phyloP scores from a whole-genome alignment of 2,797 vertebrate genomes.

The Danio albolineatus region DNA sequence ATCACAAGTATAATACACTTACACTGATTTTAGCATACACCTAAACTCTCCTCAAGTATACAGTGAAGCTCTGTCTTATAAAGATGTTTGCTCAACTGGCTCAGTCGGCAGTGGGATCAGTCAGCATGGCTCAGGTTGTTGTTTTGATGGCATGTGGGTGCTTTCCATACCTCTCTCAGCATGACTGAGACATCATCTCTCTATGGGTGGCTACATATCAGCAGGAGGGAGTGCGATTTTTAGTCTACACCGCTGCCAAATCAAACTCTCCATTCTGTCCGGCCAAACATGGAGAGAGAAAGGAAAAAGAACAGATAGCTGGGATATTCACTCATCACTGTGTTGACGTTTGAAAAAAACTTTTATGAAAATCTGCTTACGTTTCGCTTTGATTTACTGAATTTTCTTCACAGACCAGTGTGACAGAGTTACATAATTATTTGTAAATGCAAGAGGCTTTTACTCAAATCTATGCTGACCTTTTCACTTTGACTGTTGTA shows the following conservation, averaged over 20 bases:
- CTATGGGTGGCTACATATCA: constrained; percentile 42
- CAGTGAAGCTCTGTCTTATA: too few species aligned
- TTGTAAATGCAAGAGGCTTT: neutral
- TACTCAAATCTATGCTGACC: neutral
- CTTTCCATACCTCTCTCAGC: constrained; percentile 22
- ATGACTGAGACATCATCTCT: constrained; percentile 29
- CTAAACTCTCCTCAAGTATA: too few species aligned
- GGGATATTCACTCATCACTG: constrained; percentile 8
- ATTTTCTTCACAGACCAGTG: constrained; percentile 19
- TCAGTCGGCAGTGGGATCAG: constrained; percentile 1
- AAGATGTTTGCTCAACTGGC: neutral
- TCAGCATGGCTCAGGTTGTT: neutral
- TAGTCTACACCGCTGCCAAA: constrained; percentile 15
- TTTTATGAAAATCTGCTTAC: constrained; percentile 49
- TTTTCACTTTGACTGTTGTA: neutral
- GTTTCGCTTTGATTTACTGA: constrained; percentile 16
- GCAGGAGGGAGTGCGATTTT: constrained; percentile 28
- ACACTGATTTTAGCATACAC: too few species aligned
- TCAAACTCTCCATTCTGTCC: constrained; percentile 11
- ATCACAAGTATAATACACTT: too few species aligned
- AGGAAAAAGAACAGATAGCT: constrained; percentile 17
- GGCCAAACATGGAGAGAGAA: constrained; percentile 22
- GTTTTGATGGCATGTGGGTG: neutral
- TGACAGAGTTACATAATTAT: constrained; percentile 3
- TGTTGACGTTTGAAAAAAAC: constrained; percentile 46